Conservation (phyloP, 2,888 invertebrate genomes). For the Zelleria hepariella region DNA sequence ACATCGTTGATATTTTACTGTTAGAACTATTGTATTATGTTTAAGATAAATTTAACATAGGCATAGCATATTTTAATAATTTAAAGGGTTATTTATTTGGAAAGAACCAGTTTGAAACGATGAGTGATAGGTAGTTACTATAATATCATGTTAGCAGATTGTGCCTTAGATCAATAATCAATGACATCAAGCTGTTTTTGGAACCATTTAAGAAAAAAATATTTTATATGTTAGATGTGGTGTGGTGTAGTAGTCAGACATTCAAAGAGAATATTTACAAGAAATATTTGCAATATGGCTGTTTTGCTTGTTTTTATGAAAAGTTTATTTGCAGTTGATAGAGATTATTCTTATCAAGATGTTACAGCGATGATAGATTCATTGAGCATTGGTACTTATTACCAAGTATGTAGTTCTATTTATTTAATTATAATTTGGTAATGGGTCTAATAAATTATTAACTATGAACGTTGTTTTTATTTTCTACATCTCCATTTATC, state of each 20-base stretch:
- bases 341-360: conserved; percentile 39
- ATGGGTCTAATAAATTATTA: conserved; percentile 71
- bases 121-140: conserved; percentile 51
- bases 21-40: conserved; percentile 44
- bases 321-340: conserved; percentile 60
- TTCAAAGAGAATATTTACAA: conserved; percentile 30
- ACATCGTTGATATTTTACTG: conserved; percentile 61
- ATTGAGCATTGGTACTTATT: conserved; percentile 61
- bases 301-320: conserved; percentile 60
- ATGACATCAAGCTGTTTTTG: conserved; percentile 25
- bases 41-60: conserved; percentile 40
- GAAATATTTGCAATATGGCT: conserved; percentile 51
- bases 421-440: conserved; percentile 72
- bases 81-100: conserved; percentile 35
- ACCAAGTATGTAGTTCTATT: conserved; percentile 68
- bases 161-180: conserved; percentile 66
- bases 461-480: conserved; percentile 14
- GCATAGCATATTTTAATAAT: conserved; percentile 49
- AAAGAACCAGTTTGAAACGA: conserved; percentile 50
- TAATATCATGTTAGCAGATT: conserved; percentile 59
- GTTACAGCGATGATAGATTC: conserved; percentile 42
- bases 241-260: conserved; percentile 40
- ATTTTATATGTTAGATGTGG: conserved; percentile 37
- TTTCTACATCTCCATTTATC: background rate
- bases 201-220: conserved; percentile 25